These are phyloP conservation scores for Glomeris maerens DNA, from an alignment of 1,140 invertebrate species.

Conservation along the genomic window DNA sequence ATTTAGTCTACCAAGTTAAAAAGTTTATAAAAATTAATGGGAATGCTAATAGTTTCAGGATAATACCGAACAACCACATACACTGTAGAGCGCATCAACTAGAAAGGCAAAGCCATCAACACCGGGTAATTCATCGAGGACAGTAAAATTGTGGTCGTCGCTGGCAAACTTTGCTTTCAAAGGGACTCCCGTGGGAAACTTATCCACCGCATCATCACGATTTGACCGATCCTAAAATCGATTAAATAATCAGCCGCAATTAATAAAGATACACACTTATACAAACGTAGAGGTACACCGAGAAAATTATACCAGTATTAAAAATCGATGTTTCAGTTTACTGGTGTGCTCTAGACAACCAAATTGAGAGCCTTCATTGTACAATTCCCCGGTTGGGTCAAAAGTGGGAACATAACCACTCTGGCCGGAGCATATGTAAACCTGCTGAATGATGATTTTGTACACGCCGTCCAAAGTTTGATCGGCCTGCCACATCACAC, in stretches of 20 bases:
- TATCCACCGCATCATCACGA: constrained; percentile 23
- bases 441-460: constrained; percentile 30
- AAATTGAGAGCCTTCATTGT: constrained; percentile 34
- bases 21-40: too few species aligned
- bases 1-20: too few species aligned
- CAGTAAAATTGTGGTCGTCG: constrained; percentile 22
- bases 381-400: constrained; percentile 34
- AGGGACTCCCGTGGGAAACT: constrained; percentile 25
- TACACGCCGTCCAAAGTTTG: constrained; percentile 34
- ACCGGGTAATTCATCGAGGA: constrained; percentile 26
- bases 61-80: constrained; percentile 16
- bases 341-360: constrained; percentile 34
- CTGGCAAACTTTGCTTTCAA: constrained; percentile 31
- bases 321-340: constrained; percentile 32
- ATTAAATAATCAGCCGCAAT: not conserved
- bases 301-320: constrained; percentile 30
- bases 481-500: constrained; percentile 35
- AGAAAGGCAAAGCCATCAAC: constrained; percentile 35
- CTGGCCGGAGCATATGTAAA: constrained; percentile 35
- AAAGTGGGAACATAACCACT: constrained; percentile 35
- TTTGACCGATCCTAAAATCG: constrained; percentile 31
- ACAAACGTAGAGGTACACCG: not conserved
- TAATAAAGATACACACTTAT: constrained; percentile 5
- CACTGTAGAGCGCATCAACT: constrained; percentile 34
- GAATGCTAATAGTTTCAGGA: too few species aligned